These are phyloP conservation scores for Manis pentadactyla DNA, from an alignment of 2,797 vertebrate species.

Conservation along the genomic window DNA sequence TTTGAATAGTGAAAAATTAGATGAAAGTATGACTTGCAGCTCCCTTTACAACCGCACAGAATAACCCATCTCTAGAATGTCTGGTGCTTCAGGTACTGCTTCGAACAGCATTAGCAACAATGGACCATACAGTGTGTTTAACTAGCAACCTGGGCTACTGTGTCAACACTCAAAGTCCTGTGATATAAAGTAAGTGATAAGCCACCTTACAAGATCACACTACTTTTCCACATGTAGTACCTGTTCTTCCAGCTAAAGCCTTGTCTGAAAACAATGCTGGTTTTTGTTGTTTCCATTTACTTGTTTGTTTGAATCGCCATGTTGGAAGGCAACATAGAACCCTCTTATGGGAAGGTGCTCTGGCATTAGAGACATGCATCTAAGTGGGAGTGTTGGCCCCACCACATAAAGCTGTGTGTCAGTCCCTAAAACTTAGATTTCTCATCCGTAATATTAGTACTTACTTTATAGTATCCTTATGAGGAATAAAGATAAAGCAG, in stretches of 20 bases:
- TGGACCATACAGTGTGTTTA: not conserved
- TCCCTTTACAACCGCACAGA: not conserved
- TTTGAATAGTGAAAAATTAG: conserved; percentile 57
- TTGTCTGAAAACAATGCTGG: not conserved
- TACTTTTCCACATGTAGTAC: not conserved
- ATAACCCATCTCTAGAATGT: not conserved
- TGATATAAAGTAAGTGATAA: not conserved
- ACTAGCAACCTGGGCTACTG: not conserved
- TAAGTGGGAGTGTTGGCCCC: not conserved
- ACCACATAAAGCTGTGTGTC: not conserved
- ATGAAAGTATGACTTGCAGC: conserved; percentile 12
- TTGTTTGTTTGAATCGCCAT: not conserved
- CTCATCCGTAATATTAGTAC: not conserved
- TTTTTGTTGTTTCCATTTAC: not conserved
- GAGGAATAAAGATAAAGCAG: conserved; percentile 40
- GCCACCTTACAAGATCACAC: not conserved
- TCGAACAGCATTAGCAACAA: not conserved
- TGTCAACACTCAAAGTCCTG: not conserved
- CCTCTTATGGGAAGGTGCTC: not conserved
- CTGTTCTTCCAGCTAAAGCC: not conserved
- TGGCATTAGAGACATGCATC: not conserved
- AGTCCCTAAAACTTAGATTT: conserved; percentile 49
- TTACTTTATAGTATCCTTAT: not conserved
- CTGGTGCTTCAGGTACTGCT: not conserved
- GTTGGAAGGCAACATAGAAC: not conserved